Percentiles rank a stretch among this genome's conserved stretches.
phyloP scores from a whole-genome alignment of 2,888 invertebrate genomes.

The Drosophila vallismaia region DNA sequence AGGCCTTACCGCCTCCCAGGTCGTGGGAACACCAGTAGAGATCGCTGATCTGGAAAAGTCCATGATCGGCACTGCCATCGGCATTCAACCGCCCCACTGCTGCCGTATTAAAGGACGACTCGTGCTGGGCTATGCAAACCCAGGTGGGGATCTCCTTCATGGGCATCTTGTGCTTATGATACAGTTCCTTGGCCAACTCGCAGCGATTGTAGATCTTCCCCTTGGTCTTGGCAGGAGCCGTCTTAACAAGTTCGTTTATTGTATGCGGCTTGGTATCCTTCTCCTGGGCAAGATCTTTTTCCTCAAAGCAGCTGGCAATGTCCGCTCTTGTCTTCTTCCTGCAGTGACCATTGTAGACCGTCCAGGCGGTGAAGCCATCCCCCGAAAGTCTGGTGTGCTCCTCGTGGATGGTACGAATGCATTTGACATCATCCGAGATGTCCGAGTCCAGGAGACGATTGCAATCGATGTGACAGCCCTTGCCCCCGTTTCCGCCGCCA shows the following conservation, averaged over 20 bases:
- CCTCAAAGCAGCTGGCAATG: slow-evolving; percentile 74
- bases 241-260: slow-evolving; percentile 14
- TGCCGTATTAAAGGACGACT: slow-evolving; percentile 88
- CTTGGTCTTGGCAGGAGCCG: slow-evolving; percentile 56
- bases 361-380: slow-evolving; percentile 90
- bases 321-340: slow-evolving; percentile 84
- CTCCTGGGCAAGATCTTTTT: slow-evolving; percentile 49
- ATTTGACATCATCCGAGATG: slow-evolving; percentile 87
- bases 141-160: slow-evolving; percentile 86
- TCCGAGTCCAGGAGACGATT: slow-evolving; percentile 87
- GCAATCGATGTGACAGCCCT: slow-evolving; percentile 87
- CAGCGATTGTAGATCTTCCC: slow-evolving; percentile 85
- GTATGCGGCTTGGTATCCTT: slow-evolving; percentile 6
- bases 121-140: slow-evolving; percentile 90
- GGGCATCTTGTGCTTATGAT: slow-evolving; percentile 85
- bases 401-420: slow-evolving; percentile 87
- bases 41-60: slow-evolving; percentile 89
- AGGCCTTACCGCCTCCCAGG: slow-evolving; percentile 85
- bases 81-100: slow-evolving; percentile 84
- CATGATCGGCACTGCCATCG: slow-evolving; percentile 87
- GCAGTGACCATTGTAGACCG: slow-evolving; percentile 88
- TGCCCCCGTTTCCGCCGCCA: slow-evolving; percentile 83
- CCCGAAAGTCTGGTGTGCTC: slow-evolving; percentile 88
- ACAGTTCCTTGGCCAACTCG: slow-evolving; percentile 88
- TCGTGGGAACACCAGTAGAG: slow-evolving; percentile 87